Evolutionary conservation across 2,888 invertebrate genomes (phyloP), one percentile per base, ranked within the genome.

Genomic region (Noctua fimbriata): DNA sequence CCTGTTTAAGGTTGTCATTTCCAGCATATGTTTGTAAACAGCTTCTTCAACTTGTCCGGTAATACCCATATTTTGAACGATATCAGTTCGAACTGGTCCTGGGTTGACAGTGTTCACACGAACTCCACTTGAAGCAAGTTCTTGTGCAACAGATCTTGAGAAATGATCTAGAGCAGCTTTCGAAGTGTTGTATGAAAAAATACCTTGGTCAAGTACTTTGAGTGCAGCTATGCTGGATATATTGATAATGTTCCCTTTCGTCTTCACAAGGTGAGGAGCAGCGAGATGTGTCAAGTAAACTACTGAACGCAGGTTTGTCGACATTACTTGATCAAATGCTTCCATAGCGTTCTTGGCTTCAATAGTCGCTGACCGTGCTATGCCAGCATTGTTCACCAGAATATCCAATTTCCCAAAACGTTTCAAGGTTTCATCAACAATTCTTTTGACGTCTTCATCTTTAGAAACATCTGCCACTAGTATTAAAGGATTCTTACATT

Each of bases 191-290:
- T 91, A 85, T 21, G 87, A 28, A 71, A 83, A 85, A 16, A n/a
- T 28, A 1, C 67, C 49, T 0, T 76, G 47, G 2, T 14, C 55
- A 14, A 72, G 0, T 28, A 12, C 9, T 9, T 67, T 63, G 1
- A 79, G 4, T 49, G 74, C 67, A 41, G 73, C 87, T 32, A 84
- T 36, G 21, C 87, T 87, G 63, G 87, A 88, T 14, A 87, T 98
- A 93, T 99, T 99, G 0, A 99, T 98, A 87, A 99, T 98, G 84
- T 97, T 98, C 21, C 98, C 90, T 78, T 88, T 88, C 1, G 89
- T 87, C 73, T 84, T 75, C 16, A 89, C 80, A 2, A 92, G 80
- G 65, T 89, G 82, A 0, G 90, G 89, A 6, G 83, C 84, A 6
- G 89, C 88, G 1, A 89, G 76, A 58, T 87, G 78, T 0, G 87